Evolutionary conservation across 2,797 vertebrate genomes (phyloP).

Genomic region (Enteromius viviparus): DNA sequence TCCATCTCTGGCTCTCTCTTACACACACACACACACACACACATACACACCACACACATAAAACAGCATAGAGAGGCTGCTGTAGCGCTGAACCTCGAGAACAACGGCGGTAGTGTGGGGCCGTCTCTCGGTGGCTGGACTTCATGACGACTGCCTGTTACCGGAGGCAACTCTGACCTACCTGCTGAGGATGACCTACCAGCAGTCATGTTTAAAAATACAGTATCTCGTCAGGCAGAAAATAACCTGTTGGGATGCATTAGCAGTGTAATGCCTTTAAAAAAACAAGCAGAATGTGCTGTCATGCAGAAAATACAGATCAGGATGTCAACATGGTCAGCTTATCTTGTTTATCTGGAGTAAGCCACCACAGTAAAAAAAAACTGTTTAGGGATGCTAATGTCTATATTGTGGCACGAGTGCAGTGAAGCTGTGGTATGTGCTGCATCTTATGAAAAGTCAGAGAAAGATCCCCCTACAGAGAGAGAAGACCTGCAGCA

Average conservation of each 20-base stretch:
- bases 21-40: constrained; percentile 32
- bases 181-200: background rate
- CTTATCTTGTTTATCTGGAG: constrained; percentile 5
- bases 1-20: constrained; percentile 25
- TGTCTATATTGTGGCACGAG: background rate
- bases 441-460: constrained; percentile 1
- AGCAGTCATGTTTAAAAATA: constrained; percentile 23
- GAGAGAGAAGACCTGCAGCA: background rate
- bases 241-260: constrained; percentile 20
- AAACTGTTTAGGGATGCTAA: background rate
- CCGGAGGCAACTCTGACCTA: constrained; percentile 25
- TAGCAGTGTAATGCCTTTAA: background rate
- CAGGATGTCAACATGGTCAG: background rate
- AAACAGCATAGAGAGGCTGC: constrained; percentile 59
- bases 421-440: background rate
- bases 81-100: constrained; percentile 51
- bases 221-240: constrained; percentile 8
- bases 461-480: background rate
- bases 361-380: background rate
- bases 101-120: constrained; percentile 62
- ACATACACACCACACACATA: constrained; percentile 54
- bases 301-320: constrained; percentile 13
- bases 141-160: constrained; percentile 31
- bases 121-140: constrained; percentile 50
- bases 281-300: background rate